These are phyloP conservation scores for Drosophila recens DNA, from an alignment of 2,888 invertebrate genomes.

Conservation along the genomic window DNA sequence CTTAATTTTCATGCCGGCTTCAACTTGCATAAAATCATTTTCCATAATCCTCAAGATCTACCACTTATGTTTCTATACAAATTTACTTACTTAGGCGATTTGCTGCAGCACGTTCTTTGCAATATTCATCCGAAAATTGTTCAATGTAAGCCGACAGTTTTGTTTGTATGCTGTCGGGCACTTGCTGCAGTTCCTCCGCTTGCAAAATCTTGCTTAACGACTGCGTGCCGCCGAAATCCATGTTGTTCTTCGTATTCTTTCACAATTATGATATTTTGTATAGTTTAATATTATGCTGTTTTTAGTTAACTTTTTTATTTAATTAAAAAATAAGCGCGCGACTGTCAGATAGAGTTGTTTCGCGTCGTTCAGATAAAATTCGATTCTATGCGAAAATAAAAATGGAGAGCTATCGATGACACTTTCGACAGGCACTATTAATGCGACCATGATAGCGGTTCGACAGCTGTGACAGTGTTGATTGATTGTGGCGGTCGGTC, in stretches of 20 bases:
- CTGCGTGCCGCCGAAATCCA: constrained; percentile 64
- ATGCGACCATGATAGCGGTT: too few species aligned
- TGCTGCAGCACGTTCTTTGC: constrained; percentile 29
- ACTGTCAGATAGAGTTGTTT: constrained; percentile 4
- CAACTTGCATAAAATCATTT: constrained; percentile 1
- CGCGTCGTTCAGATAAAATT: neutral
- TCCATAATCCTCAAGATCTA: neutral
- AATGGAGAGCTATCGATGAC: too few species aligned
- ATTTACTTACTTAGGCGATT: constrained; percentile 61
- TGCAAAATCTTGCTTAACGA: constrained; percentile 57
- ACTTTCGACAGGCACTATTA: too few species aligned
- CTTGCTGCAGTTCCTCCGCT: constrained; percentile 54
- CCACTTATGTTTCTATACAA: too few species aligned
- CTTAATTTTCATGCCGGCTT: constrained; percentile 36
- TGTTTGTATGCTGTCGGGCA: constrained; percentile 55
- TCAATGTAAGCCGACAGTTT: constrained; percentile 59
- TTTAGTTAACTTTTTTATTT: neutral
- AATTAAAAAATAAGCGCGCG: constrained; percentile 23
- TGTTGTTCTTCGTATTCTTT: constrained; percentile 12
- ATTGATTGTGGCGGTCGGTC: too few species aligned
- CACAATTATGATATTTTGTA: neutral
- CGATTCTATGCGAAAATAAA: too few species aligned
- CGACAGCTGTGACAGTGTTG: too few species aligned
- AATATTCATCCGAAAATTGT: constrained; percentile 63
- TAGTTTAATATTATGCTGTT: neutral